Base-by-base conservation (phyloP, 64 coral and sea anemone species). In the Orbicella faveolata region DNA sequence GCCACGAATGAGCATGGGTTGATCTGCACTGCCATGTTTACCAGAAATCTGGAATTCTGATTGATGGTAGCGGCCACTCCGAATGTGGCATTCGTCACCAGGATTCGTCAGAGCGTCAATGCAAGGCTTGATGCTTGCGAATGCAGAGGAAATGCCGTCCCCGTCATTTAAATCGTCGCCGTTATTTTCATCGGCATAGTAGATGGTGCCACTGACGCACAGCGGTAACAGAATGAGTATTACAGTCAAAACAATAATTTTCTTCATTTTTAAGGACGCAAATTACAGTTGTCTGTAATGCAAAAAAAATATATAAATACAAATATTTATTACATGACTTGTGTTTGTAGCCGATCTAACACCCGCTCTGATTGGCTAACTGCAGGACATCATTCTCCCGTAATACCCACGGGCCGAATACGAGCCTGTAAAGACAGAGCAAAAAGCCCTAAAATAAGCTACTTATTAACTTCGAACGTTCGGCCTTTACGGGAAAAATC, bases 61-160 rank as follows among this genome's bases (percentile, higher is more conserved):
- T 36, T 95, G 83, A 36, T 95, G 93, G 72, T 95, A 95, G 19
- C 89, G 85, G 8, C 93, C 93, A 64, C 12, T 36, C 23, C 93
- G 77, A 73, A 94, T 81, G 3, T 62, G 87, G 10, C 88, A 90
- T 64, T 90, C 88, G 77, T 90, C 88, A 48, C 88, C 88, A 25
- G 79, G 88, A 6, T 17, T 17, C 19, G 10, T 51, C 5, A 81
- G 20, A 1, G 63, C 21, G 63, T 90, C 78, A n/a, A 90, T 36
- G 25, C 88, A 90, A 20, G 30, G 19, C 23, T 81, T 51, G 67
- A 90, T 81, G 17, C 77, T 81, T 37, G 77, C 36, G 61, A 90
- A 90, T 15, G 88, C 36, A 30, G 36, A 1, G 16, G 18, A 12
- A 10, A 90, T 34, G 12, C 62, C n/a, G 0, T 79, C 36, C 16